Evolutionary conservation across 2,113 vertebrate species (phyloP), one percentile per base, ranked within the genome.

Genomic region (Notarius quadriscutis): DNA sequence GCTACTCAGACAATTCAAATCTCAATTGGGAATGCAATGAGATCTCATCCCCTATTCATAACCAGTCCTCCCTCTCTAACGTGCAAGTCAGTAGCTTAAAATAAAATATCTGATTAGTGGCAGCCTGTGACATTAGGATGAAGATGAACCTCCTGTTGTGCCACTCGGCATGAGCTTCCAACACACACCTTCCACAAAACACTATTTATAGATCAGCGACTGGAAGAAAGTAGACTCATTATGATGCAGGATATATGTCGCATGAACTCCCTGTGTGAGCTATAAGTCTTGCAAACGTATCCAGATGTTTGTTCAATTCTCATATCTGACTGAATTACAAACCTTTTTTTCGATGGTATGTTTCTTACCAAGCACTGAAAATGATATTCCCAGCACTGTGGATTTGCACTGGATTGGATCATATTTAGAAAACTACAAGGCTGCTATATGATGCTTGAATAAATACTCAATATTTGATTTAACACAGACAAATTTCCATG

Each of bases 21-120:
- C 22, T 25, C 71, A 41, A n/a, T 50, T 12, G 84, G 25, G 15
- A 85, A 50, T 8, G 51, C 57, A 75, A 81, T 87, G 80, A 62
- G 67, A 88, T 87, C 75, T 83, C 84, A 85, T 78, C 86, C 78
- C 53, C 84, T 87, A 85, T 41, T 87, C 84, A 75, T 77, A 85
- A 50, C 81, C 84, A 63, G 83, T 90, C 87, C 84, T 63, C 27
- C 60, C 50, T 34, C 87, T 91, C 87, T 72, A 90, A 90, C 89
- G 85, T 92, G 86, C 67, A 20, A 51, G 3, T 57, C 92, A 92
- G 93, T 85, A 91, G 89, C 89, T 90, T 69, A 48, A 55, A 71
- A 87, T 89, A 91, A 92, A 65, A 85, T 1, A 83, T 55, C 55
- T 89, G 90, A 93, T 93, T 92, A 91, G 91, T 88, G 83, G 30